Percentiles rank a stretch among this genome's conserved stretches.
Conservation (phyloP, 2,888 invertebrate genomes). For the Anaspis maculata region DNA sequence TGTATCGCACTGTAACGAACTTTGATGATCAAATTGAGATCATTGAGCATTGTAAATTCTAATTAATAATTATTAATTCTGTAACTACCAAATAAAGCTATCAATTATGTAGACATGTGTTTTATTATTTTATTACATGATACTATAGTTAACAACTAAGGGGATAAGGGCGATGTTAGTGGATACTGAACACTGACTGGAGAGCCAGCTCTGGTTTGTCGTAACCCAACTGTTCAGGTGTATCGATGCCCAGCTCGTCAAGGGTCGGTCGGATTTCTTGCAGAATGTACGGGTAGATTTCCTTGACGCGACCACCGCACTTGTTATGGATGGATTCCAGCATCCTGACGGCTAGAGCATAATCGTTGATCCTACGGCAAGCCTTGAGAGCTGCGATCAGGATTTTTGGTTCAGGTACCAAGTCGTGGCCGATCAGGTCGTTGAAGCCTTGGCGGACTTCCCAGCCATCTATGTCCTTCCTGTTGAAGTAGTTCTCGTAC, state of each 20-base stretch:
- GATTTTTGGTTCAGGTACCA: constrained; percentile 87
- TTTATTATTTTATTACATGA: no score
- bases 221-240: constrained; percentile 92
- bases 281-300: constrained; percentile 80
- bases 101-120: constrained; percentile 8
- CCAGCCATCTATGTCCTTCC: constrained; percentile 88
- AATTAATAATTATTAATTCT: constrained; percentile 11
- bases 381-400: constrained; percentile 81
- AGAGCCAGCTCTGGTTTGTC: constrained; percentile 94
- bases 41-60: constrained; percentile 14
- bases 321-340: constrained; percentile 88
- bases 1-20: constrained; percentile 10
- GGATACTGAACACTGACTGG: constrained; percentile 60
- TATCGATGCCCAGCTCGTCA: constrained; percentile 85
- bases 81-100: constrained; percentile 16
- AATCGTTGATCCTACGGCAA: constrained; percentile 90
- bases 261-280: constrained; percentile 90
- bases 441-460: constrained; percentile 88
- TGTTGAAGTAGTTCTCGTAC: constrained; percentile 77
- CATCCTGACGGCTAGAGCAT: constrained; percentile 84
- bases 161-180: no score
- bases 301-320: constrained; percentile 64
- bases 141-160: no score
- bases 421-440: constrained; percentile 80
- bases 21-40: constrained; percentile 14